A percentile compares a stretch with the other conserved stretches of the same genome.
These are phyloP conservation scores for Eupithecia inturbata DNA, from an alignment of 2,888 invertebrate species.

Conservation along the genomic window DNA sequence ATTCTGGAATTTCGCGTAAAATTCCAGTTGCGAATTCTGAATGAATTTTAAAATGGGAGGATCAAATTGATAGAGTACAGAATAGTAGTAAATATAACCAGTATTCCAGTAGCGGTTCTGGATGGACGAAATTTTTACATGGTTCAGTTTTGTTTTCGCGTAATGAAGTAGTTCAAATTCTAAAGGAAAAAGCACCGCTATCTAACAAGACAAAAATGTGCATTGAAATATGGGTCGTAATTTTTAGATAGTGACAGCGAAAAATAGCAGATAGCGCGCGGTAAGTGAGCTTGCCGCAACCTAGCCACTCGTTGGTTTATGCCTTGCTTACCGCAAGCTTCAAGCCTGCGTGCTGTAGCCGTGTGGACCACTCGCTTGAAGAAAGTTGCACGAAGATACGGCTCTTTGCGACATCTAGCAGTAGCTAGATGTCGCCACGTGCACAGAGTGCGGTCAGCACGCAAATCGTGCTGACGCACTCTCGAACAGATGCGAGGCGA, in stretches of 20 bases:
- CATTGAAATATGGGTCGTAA: background rate
- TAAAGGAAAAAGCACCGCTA: background rate
- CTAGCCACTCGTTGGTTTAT: too few species aligned
- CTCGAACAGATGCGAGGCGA: too few species aligned
- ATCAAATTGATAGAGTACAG: background rate
- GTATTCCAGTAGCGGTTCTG: background rate
- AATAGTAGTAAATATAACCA: background rate
- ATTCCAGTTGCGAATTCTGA: background rate
- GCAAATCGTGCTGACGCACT: too few species aligned
- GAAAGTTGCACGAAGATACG: background rate
- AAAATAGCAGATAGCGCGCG: too few species aligned
- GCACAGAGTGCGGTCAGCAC: too few species aligned
- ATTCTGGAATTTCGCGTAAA: background rate
- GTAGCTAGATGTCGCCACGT: too few species aligned
- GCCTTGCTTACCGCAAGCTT: too few species aligned
- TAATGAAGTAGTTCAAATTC: background rate
- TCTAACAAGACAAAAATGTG: background rate
- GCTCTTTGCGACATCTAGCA: background rate
- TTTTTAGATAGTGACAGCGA: background rate
- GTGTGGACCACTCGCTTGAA: background rate
- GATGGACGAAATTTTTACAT: background rate
- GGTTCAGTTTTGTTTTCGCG: background rate
- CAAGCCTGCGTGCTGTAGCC: too few species aligned
- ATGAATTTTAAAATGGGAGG: background rate
- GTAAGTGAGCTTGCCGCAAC: too few species aligned